Conservation (phyloP, 2,113 vertebrate species). For the Peromyscus californicus region DNA sequence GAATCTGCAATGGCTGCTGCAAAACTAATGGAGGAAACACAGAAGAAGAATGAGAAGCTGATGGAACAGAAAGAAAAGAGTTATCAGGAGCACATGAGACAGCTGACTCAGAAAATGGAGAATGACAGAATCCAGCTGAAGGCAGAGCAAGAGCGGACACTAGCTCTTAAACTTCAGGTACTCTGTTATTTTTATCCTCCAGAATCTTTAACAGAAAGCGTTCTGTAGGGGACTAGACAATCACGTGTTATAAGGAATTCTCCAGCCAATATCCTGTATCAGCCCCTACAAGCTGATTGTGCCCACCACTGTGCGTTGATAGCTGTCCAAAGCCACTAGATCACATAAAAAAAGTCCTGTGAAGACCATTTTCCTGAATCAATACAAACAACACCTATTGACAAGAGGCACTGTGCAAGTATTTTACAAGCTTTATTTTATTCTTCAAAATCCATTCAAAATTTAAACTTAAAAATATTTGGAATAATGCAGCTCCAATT, state of each 20-base stretch:
- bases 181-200: not conserved
- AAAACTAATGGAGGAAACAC: not conserved
- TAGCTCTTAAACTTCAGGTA: slow-evolving; percentile 15
- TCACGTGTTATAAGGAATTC: not conserved
- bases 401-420: not conserved
- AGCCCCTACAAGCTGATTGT: not conserved
- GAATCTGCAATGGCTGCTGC: not conserved
- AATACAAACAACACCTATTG: not conserved
- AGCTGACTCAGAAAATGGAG: slow-evolving; percentile 62
- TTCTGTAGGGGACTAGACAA: not conserved
- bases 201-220: not conserved
- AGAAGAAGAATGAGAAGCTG: not conserved
- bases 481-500: not conserved
- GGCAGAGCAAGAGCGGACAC: not conserved
- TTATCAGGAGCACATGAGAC: slow-evolving; percentile 64
- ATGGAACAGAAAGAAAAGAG: not conserved
- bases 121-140: not conserved
- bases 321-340: not conserved
- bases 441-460: not conserved
- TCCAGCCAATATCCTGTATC: not conserved
- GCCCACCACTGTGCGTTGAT: too few relatives aligned
- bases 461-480: not conserved
- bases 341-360: not conserved
- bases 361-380: not conserved
- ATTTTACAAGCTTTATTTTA: not conserved